Conservation (phyloP, 92 coral and sea anemone species). For the Phenganax stokvisi region DNA sequence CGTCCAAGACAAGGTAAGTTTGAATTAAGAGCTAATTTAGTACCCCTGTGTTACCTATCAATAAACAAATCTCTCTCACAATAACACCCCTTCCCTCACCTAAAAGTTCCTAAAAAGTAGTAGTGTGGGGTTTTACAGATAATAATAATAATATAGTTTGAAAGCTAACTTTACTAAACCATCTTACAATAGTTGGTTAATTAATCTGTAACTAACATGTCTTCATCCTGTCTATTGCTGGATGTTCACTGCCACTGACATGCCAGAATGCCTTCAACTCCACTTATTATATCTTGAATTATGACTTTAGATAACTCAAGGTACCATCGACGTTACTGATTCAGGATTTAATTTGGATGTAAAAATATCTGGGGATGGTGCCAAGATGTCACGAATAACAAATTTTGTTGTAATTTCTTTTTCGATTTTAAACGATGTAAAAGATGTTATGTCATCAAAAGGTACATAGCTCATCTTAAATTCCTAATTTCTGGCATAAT, state of each 20-base stretch:
- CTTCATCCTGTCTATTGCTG: no score
- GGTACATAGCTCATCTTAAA: neutral
- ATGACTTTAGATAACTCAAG: slow-evolving; percentile 11
- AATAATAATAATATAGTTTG: no score
- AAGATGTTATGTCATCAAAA: slow-evolving; percentile 13
- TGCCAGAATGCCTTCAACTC: no score
- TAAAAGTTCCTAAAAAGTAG: neutral
- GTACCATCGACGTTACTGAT: neutral
- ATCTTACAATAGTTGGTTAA: no score
- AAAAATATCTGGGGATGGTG: slow-evolving; percentile 12
- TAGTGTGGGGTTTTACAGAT: no score
- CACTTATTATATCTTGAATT: no score
- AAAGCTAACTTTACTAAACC: no score
- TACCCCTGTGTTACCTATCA: no score
- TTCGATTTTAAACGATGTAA: neutral
- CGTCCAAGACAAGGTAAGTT: slow-evolving; percentile 4
- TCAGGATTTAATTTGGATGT: neutral
- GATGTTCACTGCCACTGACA: no score
- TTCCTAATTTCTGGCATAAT: no score
- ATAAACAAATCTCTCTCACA: neutral
- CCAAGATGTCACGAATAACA: neutral
- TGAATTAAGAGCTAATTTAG: no score
- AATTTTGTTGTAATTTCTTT: neutral
- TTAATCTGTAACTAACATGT: no score
- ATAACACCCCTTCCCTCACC: neutral